Conservation (phyloP, 2,113 vertebrate genomes). For the Gasterosteus nipponicus region DNA sequence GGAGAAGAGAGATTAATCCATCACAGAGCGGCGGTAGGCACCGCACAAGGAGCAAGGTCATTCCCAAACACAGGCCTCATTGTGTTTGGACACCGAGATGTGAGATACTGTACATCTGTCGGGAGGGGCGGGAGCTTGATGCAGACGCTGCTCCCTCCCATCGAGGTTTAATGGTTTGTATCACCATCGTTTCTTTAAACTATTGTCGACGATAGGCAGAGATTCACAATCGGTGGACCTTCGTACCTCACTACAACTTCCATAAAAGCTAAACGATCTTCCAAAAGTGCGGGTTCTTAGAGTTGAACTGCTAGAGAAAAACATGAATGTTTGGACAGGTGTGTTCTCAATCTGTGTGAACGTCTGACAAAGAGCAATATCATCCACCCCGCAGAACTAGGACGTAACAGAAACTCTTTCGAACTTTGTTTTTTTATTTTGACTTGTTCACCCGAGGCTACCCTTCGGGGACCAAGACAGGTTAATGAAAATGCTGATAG, state of each 20-base stretch:
- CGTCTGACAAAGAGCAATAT: constrained; percentile 17
- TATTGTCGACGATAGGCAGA: background rate
- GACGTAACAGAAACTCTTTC: too few relatives aligned
- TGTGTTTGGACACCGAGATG: constrained; percentile 33
- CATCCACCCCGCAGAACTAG: background rate
- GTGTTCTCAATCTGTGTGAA: background rate
- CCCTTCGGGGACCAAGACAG: constrained; percentile 55
- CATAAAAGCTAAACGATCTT: background rate
- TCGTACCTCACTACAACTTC: background rate
- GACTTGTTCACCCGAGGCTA: constrained; percentile 38
- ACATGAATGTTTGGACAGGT: background rate
- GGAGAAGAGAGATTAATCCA: constrained; percentile 44
- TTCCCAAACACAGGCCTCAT: constrained; percentile 31
- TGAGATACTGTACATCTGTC: constrained; percentile 14
- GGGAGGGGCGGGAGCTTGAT: background rate
- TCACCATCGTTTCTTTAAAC: background rate
- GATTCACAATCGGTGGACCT: background rate
- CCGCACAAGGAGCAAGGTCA: constrained; percentile 45
- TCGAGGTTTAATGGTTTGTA: background rate
- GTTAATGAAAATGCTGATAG: constrained; percentile 80
- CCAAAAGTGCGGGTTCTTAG: too few relatives aligned
- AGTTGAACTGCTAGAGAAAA: background rate
- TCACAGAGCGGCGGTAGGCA: constrained; percentile 38
- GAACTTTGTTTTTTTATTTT: too few relatives aligned
- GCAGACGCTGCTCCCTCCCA: background rate